These are phyloP conservation scores for Spea bombifrons DNA, from an alignment of 2,113 vertebrate species.

Conservation along the genomic window DNA sequence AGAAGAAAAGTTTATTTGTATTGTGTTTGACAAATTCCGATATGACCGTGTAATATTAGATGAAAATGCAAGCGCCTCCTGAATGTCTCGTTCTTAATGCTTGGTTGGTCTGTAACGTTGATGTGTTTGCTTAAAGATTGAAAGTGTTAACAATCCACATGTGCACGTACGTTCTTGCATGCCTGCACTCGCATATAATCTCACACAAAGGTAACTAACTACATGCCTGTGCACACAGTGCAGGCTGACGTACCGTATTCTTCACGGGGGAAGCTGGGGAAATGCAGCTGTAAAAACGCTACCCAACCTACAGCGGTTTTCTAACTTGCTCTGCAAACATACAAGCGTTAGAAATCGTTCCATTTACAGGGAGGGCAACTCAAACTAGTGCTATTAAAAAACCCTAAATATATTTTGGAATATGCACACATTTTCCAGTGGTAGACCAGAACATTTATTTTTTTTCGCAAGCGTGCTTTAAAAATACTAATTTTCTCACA, in stretches of 20 bases:
- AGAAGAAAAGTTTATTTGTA: no score
- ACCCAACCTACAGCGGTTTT: conserved; percentile 24
- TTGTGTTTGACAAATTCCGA: no score
- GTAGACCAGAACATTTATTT: no score
- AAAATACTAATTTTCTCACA: no score
- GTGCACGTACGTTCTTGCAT: conserved; percentile 2
- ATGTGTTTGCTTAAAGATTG: no score
- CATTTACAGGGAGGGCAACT: conserved; percentile 5
- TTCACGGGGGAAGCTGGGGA: not conserved
- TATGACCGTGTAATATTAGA: no score
- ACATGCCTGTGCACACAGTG: not conserved
- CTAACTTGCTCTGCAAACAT: conserved; percentile 37
- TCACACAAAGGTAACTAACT: conserved; percentile 12
- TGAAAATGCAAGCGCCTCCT: no score
- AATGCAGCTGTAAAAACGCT: conserved; percentile 43
- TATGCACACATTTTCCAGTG: not conserved
- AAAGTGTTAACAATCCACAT: not conserved
- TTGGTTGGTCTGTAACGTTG: no score
- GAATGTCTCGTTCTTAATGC: no score
- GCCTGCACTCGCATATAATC: conserved; percentile 11
- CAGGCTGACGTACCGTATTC: conserved; percentile 2
- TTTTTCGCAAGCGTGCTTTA: no score
- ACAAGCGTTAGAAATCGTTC: not conserved
- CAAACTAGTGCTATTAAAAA: not conserved
- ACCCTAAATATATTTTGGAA: not conserved